Conservation (phyloP, 2,113 vertebrate genomes). For the Eolophus roseicapilla region DNA sequence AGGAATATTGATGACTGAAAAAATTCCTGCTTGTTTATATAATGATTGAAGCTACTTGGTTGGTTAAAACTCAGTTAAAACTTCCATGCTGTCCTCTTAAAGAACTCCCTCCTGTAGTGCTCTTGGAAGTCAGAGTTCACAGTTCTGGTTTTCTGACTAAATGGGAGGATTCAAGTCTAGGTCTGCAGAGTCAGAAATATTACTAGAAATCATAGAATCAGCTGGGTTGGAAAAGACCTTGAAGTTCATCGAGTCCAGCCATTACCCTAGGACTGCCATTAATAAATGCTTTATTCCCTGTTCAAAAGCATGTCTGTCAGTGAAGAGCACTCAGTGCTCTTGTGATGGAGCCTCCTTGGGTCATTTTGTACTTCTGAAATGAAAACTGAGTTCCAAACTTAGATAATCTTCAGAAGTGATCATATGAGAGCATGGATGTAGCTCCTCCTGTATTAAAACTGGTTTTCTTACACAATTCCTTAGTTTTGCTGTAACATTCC, state of each 20-base stretch:
- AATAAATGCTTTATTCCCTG: neutral
- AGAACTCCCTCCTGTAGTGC: neutral
- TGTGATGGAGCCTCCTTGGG: neutral
- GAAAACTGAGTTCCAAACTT: neutral
- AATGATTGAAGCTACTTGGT: neutral
- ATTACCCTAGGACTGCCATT: neutral
- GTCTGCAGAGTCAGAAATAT: neutral
- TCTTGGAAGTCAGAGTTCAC: neutral
- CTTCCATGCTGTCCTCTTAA: neutral
- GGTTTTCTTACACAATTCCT: slow-evolving; percentile 27
- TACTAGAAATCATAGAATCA: neutral
- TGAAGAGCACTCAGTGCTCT: neutral
- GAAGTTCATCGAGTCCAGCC: neutral
- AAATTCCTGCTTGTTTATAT: neutral
- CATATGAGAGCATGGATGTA: neutral
- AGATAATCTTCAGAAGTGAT: neutral
- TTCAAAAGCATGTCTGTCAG: neutral
- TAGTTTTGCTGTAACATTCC: slow-evolving; percentile 86
- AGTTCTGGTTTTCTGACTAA: neutral
- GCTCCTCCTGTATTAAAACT: neutral
- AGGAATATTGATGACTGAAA: neutral
- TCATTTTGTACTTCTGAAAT: neutral
- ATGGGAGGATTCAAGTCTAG: neutral
- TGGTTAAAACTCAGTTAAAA: neutral
- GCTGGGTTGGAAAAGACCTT: neutral